Evolutionary conservation across 2,797 vertebrate genomes (phyloP).

Genomic region (Lates japonicus): DNA sequence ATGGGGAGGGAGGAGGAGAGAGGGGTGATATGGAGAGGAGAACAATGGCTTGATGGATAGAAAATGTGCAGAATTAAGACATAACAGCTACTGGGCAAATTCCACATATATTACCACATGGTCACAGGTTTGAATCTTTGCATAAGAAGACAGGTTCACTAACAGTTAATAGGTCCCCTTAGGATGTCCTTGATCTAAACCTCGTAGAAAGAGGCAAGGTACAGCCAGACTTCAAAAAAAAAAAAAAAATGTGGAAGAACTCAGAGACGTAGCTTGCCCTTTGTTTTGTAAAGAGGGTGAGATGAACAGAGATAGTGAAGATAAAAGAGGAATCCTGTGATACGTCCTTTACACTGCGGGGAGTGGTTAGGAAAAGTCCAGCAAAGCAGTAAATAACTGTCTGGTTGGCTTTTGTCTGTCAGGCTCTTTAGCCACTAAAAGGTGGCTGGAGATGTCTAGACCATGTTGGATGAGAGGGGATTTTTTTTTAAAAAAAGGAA

Average conservation of each 20-base stretch:
- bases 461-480: neutral
- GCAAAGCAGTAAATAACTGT: conserved; percentile 68
- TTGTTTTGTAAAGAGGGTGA: conserved; percentile 23
- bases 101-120: neutral
- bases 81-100: conserved; percentile 4
- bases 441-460: conserved; percentile 27
- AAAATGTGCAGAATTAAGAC: conserved; percentile 8
- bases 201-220: neutral
- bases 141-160: neutral
- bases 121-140: conserved; percentile 9
- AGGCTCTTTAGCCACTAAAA: conserved; percentile 38
- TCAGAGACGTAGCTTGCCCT: conserved; percentile 14
- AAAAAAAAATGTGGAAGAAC: conserved; percentile 5
- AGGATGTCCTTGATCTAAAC: conserved; percentile 1
- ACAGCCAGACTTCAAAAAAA: neutral
- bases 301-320: conserved; percentile 52
- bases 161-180: neutral
- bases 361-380: conserved; percentile 36
- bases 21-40: conserved; percentile 5
- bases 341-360: conserved; percentile 36
- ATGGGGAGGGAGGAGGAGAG: conserved; percentile 6
- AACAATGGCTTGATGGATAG: conserved; percentile 8
- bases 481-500: neutral
- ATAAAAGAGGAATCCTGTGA: conserved; percentile 52
- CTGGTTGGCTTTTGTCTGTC: conserved; percentile 54